Conservation (phyloP, 1,140 invertebrate species). For the Drosophila mauritiana region DNA sequence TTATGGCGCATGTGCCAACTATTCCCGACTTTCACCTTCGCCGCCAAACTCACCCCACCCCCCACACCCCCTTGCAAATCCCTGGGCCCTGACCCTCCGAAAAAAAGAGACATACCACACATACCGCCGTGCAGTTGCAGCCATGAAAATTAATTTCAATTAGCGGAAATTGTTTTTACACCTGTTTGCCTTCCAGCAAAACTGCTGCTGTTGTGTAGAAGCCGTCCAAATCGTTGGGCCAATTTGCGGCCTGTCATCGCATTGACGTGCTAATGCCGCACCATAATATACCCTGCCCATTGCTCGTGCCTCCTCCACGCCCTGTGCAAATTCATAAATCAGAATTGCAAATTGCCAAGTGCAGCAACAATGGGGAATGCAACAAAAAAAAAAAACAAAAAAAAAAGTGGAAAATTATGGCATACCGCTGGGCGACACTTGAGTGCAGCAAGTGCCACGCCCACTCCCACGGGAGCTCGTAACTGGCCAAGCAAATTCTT, state of each 20-base stretch:
- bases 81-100: background rate
- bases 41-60: no score
- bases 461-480: constrained; percentile 33
- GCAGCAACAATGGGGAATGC: constrained; percentile 5
- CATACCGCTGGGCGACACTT: constrained; percentile 52
- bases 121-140: constrained; percentile 26
- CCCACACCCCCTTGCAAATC: background rate
- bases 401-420: constrained; percentile 18
- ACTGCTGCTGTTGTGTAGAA: background rate
- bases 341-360: constrained; percentile 37
- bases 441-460: constrained; percentile 51
- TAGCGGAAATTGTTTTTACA: constrained; percentile 73
- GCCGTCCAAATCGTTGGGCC: constrained; percentile 44
- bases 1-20: constrained; percentile 80
- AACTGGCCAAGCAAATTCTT: constrained; percentile 18
- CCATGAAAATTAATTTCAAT: constrained; percentile 76
- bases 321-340: constrained; percentile 38
- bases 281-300: background rate
- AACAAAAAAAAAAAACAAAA: constrained; percentile 1
- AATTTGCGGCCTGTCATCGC: constrained; percentile 55
- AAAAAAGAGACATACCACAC: constrained; percentile 10
- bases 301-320: background rate
- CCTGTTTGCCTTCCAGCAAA: constrained; percentile 52
- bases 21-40: constrained; percentile 36
- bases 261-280: constrained; percentile 24